A percentile compares a stretch with the other conserved stretches of the same genome.
These are phyloP conservation scores for Scrobipalpa atriplicella DNA, from an alignment of 2,888 invertebrate genomes.

Conservation along the genomic window DNA sequence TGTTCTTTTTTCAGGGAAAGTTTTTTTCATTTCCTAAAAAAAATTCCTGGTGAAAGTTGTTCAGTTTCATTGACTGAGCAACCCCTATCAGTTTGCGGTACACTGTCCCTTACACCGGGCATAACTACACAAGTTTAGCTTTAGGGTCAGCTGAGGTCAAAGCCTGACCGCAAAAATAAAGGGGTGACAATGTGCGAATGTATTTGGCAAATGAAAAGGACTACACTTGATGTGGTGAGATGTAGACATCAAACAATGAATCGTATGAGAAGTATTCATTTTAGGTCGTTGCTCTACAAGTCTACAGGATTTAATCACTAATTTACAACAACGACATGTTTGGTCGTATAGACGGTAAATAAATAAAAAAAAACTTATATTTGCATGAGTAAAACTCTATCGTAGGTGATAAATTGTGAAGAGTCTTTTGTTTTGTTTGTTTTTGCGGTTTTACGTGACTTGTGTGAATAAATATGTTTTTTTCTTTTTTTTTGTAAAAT, in stretches of 20 bases:
- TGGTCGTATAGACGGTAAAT: neutral
- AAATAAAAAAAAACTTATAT: neutral
- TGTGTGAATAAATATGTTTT: no score
- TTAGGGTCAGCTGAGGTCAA: neutral
- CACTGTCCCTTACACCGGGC: no score
- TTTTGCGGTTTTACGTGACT: no score
- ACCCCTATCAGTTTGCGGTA: no score
- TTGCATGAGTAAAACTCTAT: neutral
- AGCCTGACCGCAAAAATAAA: neutral
- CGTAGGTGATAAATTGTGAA: no score
- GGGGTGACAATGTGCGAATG: neutral
- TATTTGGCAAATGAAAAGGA: neutral
- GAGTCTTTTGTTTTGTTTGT: no score
- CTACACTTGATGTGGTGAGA: neutral
- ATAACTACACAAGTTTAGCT: no score
- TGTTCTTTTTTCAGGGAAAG: no score
- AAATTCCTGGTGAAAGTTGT: no score
- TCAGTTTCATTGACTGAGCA: no score
- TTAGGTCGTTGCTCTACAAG: neutral
- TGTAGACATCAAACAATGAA: neutral
- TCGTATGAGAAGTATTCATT: neutral
- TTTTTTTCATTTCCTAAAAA: no score
- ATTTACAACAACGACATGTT: slow-evolving; percentile 4
- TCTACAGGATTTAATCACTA: neutral
- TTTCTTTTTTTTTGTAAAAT: no score